Percentiles rank a stretch among this genome's conserved stretches.
Evolutionary conservation across 2,113 vertebrate genomes (phyloP).

Genomic region (Cyprinodon brontotheroides): DNA sequence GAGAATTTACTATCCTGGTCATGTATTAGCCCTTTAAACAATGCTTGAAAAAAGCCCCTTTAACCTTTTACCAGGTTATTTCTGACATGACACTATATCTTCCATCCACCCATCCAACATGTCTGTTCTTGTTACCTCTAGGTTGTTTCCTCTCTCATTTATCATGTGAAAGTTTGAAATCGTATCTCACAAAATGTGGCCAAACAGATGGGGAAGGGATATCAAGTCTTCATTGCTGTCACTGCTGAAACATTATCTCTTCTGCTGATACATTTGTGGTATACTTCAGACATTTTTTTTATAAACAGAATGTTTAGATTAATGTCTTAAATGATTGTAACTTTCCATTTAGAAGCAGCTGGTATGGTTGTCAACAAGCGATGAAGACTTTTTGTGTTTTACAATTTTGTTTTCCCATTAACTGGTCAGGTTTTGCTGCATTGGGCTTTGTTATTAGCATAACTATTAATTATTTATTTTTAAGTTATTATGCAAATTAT

Average conservation of each 20-base stretch:
- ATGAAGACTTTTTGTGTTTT: not conserved
- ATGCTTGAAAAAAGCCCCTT: not conserved
- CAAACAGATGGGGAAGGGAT: not conserved
- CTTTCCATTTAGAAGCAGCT: not conserved
- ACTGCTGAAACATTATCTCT: not conserved
- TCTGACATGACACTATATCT: not conserved
- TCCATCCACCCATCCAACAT: not conserved
- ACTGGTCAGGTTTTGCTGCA: not conserved
- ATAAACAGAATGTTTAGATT: not conserved
- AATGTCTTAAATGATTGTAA: not conserved
- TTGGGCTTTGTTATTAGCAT: not conserved
- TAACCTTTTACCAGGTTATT: not conserved
- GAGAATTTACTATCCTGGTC: not conserved
- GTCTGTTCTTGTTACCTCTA: constrained; percentile 1
- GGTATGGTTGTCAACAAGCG: not conserved
- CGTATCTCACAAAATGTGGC: not conserved
- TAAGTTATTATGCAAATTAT: not conserved
- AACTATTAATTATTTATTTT: not conserved
- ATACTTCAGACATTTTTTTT: not conserved
- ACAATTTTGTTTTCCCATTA: not conserved
- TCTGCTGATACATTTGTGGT: not conserved
- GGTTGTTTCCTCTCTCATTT: not conserved
- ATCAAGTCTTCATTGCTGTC: not conserved
- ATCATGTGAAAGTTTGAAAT: not conserved
- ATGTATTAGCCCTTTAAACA: not conserved